These are phyloP conservation scores for Coracias cyanogaster DNA, from an alignment of 2,797 vertebrate species.

Conservation along the genomic window DNA sequence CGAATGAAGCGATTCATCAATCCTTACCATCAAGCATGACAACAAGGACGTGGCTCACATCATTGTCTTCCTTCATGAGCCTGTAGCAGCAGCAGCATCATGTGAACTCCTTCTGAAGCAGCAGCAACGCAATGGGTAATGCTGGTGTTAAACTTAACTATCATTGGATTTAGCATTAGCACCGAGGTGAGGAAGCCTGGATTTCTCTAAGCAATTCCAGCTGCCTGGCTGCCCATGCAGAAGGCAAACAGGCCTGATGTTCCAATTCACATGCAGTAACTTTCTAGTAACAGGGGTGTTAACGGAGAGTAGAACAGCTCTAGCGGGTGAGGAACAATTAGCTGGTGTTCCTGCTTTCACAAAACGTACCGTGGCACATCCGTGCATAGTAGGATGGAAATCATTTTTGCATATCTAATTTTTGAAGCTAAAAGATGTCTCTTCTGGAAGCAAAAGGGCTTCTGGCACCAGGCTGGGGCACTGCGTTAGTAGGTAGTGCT, in stretches of 20 bases:
- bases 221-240: conserved; percentile 34
- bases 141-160: background rate
- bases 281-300: conserved; percentile 46
- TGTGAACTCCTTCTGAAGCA: background rate
- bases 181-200: background rate
- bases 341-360: background rate
- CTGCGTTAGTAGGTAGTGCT: background rate
- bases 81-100: background rate
- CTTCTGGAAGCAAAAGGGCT: background rate
- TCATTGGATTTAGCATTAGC: background rate
- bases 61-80: background rate
- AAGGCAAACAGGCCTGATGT: conserved; percentile 28
- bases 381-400: background rate
- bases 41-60: background rate
- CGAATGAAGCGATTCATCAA: background rate
- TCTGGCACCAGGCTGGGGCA: background rate
- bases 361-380: background rate
- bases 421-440: background rate
- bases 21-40: background rate
- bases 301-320: background rate
- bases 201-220: background rate
- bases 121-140: background rate
- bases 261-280: conserved; percentile 16
- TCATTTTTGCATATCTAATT: background rate
- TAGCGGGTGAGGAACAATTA: conserved; percentile 15